These are phyloP conservation scores for Onychostoma macrolepis DNA, from an alignment of 2,113 vertebrate genomes.

Conservation along the genomic window DNA sequence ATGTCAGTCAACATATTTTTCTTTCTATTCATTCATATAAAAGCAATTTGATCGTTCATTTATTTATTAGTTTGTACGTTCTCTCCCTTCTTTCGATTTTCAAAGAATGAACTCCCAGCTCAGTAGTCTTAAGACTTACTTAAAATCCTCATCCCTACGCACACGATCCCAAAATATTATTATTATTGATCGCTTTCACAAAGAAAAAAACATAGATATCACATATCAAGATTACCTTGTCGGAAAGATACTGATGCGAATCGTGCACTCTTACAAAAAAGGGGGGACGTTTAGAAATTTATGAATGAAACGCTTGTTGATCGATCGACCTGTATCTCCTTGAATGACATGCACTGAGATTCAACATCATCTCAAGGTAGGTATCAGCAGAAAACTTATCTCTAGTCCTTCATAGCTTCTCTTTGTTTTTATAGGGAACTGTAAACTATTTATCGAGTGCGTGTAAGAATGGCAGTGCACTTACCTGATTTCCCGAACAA, in stretches of 20 bases:
- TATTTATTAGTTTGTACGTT: neutral
- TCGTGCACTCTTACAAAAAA: neutral
- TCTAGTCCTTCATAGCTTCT: neutral
- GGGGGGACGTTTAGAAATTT: neutral
- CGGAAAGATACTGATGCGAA: neutral
- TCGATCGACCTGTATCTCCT: neutral
- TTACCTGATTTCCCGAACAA: slow-evolving; percentile 75
- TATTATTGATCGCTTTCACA: neutral
- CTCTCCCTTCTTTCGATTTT: neutral
- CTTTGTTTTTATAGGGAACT: neutral
- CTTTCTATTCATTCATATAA: neutral
- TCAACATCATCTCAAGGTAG: neutral
- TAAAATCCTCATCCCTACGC: neutral
- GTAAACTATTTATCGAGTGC: neutral
- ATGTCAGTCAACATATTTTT: neutral
- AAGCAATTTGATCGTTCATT: neutral
- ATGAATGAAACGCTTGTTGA: slow-evolving; percentile 40
- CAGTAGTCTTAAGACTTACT: neutral
- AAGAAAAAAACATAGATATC: neutral
- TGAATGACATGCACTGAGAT: slow-evolving; percentile 14
- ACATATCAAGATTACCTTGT: neutral
- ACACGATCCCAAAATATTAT: neutral
- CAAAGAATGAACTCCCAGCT: neutral
- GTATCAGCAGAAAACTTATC: neutral
- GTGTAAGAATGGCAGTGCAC: neutral